Evolutionary conservation across 2,888 invertebrate genomes (phyloP).

Genomic region (Euclidia mi): DNA sequence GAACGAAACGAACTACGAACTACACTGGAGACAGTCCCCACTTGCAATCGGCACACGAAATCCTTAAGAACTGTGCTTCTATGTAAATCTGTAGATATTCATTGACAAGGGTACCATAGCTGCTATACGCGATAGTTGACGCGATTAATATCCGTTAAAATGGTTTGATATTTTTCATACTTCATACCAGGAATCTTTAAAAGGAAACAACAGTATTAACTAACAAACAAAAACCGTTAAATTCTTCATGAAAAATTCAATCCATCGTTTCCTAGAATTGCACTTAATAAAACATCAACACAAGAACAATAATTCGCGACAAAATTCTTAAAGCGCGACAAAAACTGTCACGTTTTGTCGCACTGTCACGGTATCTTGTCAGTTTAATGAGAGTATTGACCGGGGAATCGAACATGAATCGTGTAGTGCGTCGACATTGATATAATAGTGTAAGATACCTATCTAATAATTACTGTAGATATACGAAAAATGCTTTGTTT

Average conservation of each 20-base stretch:
- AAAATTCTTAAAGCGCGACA: not conserved
- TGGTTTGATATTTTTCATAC: no score
- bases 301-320: conserved; percentile 2
- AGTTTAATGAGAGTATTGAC: conserved; percentile 19
- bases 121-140: no score
- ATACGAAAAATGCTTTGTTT: not conserved
- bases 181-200: no score
- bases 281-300: conserved; percentile 5
- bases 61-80: no score
- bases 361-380: conserved; percentile 20
- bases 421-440: conserved; percentile 15
- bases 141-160: no score
- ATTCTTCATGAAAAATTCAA: not conserved
- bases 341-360: not conserved
- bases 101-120: no score
- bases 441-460: conserved; percentile 9
- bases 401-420: conserved; percentile 16
- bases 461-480: conserved; percentile 2
- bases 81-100: no score
- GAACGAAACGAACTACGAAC: no score
- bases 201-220: no score
- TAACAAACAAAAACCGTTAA: no score
- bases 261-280: conserved; percentile 1
- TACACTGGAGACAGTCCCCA: no score
- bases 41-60: no score